phyloP scores from a whole-genome alignment of 2,888 invertebrate species.

The Orchesellides sinensis region DNA sequence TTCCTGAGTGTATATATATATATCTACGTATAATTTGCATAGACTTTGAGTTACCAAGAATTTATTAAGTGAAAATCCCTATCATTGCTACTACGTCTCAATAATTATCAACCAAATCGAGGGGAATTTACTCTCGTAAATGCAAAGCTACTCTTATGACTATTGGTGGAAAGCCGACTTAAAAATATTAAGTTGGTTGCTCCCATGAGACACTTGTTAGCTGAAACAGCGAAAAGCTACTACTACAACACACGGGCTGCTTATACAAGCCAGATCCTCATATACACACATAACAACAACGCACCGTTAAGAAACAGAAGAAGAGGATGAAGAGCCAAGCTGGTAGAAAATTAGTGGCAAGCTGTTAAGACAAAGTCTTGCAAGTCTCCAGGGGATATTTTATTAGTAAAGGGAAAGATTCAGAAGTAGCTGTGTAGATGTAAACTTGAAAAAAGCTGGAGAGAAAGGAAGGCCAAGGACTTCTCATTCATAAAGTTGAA shows the following conservation, averaged over 20 bases:
- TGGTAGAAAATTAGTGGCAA: conserved; percentile 65
- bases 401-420: conserved; percentile 56
- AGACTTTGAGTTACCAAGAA: background rate
- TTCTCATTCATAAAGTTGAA: conserved; percentile 31
- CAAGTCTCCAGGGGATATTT: conserved; percentile 59
- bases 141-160: conserved; percentile 15
- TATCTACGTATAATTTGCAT: background rate
- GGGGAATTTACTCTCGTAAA: conserved; percentile 44
- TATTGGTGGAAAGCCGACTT: conserved; percentile 61
- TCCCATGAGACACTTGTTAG: conserved; percentile 64
- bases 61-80: conserved; percentile 49
- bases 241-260: conserved; percentile 10
- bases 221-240: conserved; percentile 60
- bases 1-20: background rate
- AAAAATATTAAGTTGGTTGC: conserved; percentile 63
- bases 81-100: conserved; percentile 15
- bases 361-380: conserved; percentile 63
- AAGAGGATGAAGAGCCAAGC: conserved; percentile 41
- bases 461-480: conserved; percentile 12
- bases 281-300: conserved; percentile 29
- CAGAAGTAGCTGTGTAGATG: conserved; percentile 32
- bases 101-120: conserved; percentile 55
- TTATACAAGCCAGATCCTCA: background rate
- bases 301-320: no score
- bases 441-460: conserved; percentile 7